These are phyloP conservation scores for Dasypolia templi DNA, from an alignment of 2,888 invertebrate genomes.

Conservation along the genomic window DNA sequence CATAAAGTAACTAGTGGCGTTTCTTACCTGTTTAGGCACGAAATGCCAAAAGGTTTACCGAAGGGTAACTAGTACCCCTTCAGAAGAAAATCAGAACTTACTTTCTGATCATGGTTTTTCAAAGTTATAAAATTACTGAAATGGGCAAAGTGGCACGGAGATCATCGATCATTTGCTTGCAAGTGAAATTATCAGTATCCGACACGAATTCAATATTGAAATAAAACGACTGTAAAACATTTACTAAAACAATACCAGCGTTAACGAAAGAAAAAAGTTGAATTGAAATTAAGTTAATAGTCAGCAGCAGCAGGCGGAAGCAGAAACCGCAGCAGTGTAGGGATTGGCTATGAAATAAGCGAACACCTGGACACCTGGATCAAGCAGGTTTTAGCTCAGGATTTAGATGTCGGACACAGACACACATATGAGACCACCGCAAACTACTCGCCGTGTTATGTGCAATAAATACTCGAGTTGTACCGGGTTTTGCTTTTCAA, in stretches of 20 bases:
- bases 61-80: no score
- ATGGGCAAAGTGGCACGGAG: neutral
- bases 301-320: constrained; percentile 78
- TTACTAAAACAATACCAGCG: constrained; percentile 75
- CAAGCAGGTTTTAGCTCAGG: constrained; percentile 30
- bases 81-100: constrained; percentile 9
- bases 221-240: constrained; percentile 72
- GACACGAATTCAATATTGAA: constrained; percentile 60
- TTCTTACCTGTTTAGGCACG: no score
- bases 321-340: constrained; percentile 78
- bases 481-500: neutral
- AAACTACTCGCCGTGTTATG: constrained; percentile 30
- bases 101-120: neutral
- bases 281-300: constrained; percentile 85
- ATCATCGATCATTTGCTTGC: neutral
- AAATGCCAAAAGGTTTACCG: no score
- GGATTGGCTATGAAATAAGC: constrained; percentile 70
- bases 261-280: constrained; percentile 82
- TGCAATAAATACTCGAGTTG: constrained; percentile 24
- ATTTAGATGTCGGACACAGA: constrained; percentile 29
- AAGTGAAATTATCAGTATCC: constrained; percentile 16
- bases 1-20: neutral
- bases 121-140: constrained; percentile 2
- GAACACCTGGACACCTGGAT: constrained; percentile 40
- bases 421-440: constrained; percentile 38